phyloP scores from a whole-genome alignment of 2,888 invertebrate genomes.

The Cryptocephalus moraei region DNA sequence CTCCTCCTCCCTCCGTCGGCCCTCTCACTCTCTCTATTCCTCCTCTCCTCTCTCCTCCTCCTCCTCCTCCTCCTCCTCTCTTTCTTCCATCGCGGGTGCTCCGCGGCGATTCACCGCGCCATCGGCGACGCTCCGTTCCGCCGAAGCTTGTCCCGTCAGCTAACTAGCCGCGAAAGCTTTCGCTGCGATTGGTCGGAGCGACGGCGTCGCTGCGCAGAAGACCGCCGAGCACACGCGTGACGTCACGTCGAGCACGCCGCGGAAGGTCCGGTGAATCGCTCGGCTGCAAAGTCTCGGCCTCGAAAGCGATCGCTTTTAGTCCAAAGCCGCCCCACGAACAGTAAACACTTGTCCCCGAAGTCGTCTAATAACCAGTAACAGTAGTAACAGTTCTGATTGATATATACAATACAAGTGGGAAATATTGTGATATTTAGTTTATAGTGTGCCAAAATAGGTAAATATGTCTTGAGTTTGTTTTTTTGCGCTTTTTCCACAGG shows the following conservation, averaged over 20 bases:
- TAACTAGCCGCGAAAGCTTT: slow-evolving; percentile 28
- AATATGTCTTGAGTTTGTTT: slow-evolving; percentile 15
- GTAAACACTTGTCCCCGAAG: slow-evolving; percentile 29
- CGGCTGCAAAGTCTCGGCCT: slow-evolving; percentile 19
- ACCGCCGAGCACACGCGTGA: slow-evolving; percentile 25
- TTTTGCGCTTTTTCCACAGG: too few species aligned
- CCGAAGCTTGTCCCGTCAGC: slow-evolving; percentile 29
- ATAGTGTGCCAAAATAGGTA: slow-evolving; percentile 41
- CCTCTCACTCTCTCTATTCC: slow-evolving; percentile 37
- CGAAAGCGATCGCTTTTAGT: slow-evolving; percentile 33
- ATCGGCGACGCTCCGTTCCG: slow-evolving; percentile 26
- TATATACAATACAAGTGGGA: slow-evolving; percentile 33
- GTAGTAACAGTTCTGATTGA: too few species aligned
- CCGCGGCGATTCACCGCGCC: slow-evolving; percentile 24
- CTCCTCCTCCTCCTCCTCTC: slow-evolving; percentile 37
- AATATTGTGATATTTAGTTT: slow-evolving; percentile 39
- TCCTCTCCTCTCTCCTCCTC: slow-evolving; percentile 33
- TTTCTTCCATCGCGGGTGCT: slow-evolving; percentile 37
- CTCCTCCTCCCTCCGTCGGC: slow-evolving; percentile 36
- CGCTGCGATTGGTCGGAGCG: slow-evolving; percentile 23
- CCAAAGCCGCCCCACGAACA: slow-evolving; percentile 32
- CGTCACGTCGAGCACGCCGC: slow-evolving; percentile 24
- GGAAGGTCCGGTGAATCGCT: slow-evolving; percentile 17
- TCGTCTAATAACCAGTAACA: slow-evolving; percentile 17
- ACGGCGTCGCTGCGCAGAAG: slow-evolving; percentile 21